Base-by-base conservation (phyloP, 2,113 vertebrate genomes). In the Galemys pyrenaicus region DNA sequence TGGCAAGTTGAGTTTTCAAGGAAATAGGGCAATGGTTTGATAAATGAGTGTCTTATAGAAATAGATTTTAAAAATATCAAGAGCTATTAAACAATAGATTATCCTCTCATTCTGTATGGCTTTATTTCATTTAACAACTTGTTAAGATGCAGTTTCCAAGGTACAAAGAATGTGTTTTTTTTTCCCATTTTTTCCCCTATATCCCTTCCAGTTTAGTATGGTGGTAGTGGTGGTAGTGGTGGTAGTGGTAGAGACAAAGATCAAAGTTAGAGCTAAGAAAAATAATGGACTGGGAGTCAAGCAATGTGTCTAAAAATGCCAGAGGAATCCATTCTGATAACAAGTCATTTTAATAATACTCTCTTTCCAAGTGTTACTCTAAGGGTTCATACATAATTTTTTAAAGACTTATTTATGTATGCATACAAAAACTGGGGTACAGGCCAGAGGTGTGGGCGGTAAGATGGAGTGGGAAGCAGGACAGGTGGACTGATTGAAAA, bases 1-100 rank as follows among this genome's bases (percentile, higher is more conserved):
- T 51, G 56, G 32, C 17, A 85, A 65, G 13, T 35, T 67, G 17
- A 71, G 3, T 91, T 94, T 96, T 87, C 39, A 87, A 65, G 39
- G 15, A 58, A 17, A 54, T 62, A 2, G 16, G 84, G 3, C 15
- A 87, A 19, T 70, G 6, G 16, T 58, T 80, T 84, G 26, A 75
- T 56, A 90, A 92, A 41, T 44, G 8, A 74, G 54, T 92, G 64
- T 89, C 68, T 95, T 32, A 74, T 39, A 19, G 22, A 92, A 94
- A 91, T 62, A 58, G 44, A 80, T 70, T 56, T 85, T 77, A 75
- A 35, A 74, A 85, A 79, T 77, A 73, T 11, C 20, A 46, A 28
- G 6, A 28, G 6, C 6, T 35, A 92, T 78, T 16, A 56, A 60
- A 94, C 70, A 80, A 41, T n/a, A 56, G 10, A 75, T 60, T 30